Base-by-base conservation (phyloP, 2,888 invertebrate species). In the Caprella mutica region DNA sequence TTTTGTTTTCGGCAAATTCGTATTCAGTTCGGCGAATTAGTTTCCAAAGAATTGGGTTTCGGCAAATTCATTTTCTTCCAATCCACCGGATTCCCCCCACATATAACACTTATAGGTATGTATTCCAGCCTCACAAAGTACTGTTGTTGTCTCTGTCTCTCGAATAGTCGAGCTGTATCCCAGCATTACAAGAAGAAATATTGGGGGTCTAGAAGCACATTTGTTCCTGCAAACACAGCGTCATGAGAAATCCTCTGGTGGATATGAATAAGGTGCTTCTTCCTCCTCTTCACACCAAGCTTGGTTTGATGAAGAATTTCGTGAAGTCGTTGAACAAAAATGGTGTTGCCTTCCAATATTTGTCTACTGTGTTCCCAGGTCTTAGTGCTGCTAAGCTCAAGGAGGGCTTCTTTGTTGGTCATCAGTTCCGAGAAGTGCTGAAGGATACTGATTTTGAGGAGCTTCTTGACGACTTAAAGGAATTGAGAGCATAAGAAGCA, bases 201-300 rank as follows among this genome's bases (percentile, higher is more conserved):
- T 21, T 4, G 14, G 5, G 5, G 43, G 21, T 14, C n/a, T 14
- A n/a, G n/a, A n/a, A 43, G 43, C 5, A 3, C 5, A 4, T 43
- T 43, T 24, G 21, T 43, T 2, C 5, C 5, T 43, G 43, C 8
- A 48, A 58, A 46, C 33, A 53, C 39, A 38, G 19, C 35, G 44
- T 44, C 52, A 17, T 48, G 46, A 46, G 46, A 38, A 35, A 58
- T 58, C 48, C 53, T 58, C 53, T 54, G 38, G 26, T 53, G 27
- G 52, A 53, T 53, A 57, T 43, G 43, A 33, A 57, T 5, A 44
- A 30, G 38, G 35, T 55, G 55, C 33, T 43, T 54, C 44, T 54
- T 54, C 33, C 40, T 50, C 51, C 21, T 56, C 51, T 51, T 56
- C 51, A 56, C 51, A 56, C 40, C 56, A 58, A 48, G 53, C 53